These are phyloP conservation scores for Hipposideros armiger DNA, from an alignment of 2,113 vertebrate species.

Conservation along the genomic window DNA sequence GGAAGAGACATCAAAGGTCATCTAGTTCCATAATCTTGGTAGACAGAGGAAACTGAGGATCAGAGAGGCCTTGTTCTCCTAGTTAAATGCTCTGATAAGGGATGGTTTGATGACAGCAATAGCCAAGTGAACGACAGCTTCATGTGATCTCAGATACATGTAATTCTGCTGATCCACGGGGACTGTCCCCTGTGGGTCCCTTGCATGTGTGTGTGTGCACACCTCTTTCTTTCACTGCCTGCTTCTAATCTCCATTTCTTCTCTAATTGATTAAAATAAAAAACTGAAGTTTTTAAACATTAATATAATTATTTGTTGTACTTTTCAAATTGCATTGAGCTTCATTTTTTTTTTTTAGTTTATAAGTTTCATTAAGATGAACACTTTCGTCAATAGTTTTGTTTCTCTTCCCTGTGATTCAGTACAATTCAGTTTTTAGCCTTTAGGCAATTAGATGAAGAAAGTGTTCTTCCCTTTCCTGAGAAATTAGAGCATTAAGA, in stretches of 20 bases:
- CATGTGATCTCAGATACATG: not conserved
- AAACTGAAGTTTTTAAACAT: not conserved
- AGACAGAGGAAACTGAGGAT: not conserved
- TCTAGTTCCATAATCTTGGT: not conserved
- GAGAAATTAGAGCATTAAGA: constrained; percentile 5
- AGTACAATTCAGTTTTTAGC: constrained; percentile 14
- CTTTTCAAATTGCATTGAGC: constrained; percentile 32
- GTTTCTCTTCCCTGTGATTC: not conserved
- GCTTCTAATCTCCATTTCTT: not conserved
- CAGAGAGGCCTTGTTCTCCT: not conserved
- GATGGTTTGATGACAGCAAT: not conserved
- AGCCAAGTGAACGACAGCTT: not conserved
- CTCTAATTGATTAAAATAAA: not conserved
- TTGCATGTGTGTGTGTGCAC: too few relatives aligned
- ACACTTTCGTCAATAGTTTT: not conserved
- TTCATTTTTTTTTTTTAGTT: not conserved
- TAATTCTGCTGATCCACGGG: not conserved
- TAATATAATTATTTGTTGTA: not conserved
- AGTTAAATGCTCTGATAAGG: not conserved
- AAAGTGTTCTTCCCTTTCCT: not conserved
- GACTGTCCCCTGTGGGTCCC: not conserved
- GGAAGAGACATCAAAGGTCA: not conserved
- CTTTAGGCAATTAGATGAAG: constrained; percentile 12
- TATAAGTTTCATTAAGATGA: constrained; percentile 35
- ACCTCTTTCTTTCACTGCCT: not conserved